Evolutionary conservation across 2,113 vertebrate genomes (phyloP), one percentile per base, ranked within the genome.

Genomic region (Rattus norvegicus): DNA sequence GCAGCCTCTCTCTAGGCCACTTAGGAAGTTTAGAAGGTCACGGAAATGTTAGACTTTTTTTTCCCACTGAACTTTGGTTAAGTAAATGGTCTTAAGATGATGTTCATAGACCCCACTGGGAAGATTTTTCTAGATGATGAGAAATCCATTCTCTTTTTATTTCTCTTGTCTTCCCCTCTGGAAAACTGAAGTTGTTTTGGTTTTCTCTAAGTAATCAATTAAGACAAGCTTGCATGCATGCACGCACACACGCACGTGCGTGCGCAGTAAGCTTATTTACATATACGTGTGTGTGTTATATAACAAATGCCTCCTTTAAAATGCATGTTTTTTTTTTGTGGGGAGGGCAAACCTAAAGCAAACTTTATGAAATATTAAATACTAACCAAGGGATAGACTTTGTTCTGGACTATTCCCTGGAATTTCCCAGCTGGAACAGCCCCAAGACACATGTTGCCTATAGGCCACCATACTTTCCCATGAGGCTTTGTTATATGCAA

Each of bases 11-110:
- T 98, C 97, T 97, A 94, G 98, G 97, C 98, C 98, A 98, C 98
- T 99, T 98, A 98, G 97, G 97, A 98, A 99, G 98, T 99, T 99
- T 98, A 98, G 98, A 54, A 98, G 98, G 98, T 98, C 98, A 98
- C 92, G 96, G 98, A 99, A 98, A 99, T 98, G 97, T 97, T 97
- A 97, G 28, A 92, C 95, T 85, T 26, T 90, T 43, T 97, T 90
- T 97, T 95, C 97, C 97, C 95, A 93, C 89, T 95, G 94, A 97
- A 95, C 95, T 90, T 80, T 86, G 88, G 83, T 91, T 89, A 94
- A 97, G 94, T 84, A 95, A 95, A 97, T 49, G 81, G 90, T 96
- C 95, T 92, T 61, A 63, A 79, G 95, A 90, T 87, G 95, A 80
- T 95, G 30, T 88, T 76, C 73, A 20, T 19, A 88, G 94, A 88